Base-by-base conservation (phyloP, 2,113 vertebrate genomes). In the Asarcornis scutulata region DNA sequence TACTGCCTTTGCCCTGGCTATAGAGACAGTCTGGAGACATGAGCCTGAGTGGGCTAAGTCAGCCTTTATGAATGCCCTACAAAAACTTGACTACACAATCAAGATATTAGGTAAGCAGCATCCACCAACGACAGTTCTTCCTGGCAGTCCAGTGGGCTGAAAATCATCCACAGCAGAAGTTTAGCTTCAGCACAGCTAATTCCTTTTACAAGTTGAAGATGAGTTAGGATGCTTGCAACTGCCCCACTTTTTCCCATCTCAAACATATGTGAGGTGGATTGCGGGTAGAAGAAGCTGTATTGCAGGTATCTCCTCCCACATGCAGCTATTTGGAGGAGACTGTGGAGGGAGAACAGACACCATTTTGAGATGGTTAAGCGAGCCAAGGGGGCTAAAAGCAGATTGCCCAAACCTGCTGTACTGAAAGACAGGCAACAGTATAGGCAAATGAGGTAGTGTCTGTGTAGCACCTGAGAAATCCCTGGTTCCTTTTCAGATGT, bases 231-330 rank as follows among this genome's bases (percentile, higher is more conserved):
- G 67, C 36, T 69, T 69, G 62, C 4, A 1, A 12, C 55, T 44
- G 50, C 73, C 66, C 58, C 69, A 48, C 38, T 86, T 68, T 29
- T 92, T 63, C 53, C 58, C 0, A 0, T 76, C 84, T 87, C 48
- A 68, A 76, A 73, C 73, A 93, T 84, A 81, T 86, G 83, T 74
- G 83, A 83, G 60, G 80, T 66, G 36, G 83, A 93, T 75, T 16
- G 53, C 2, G 8, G 90, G 40, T 60, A 88, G 89, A 15, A 86
- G 77, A 91, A 94, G 75, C 86, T 92, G 64, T 76, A 59, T 21
- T 89, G 64, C 71, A 95, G 92, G 88, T 93, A 77, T 44, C 34
- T 93, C 72, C 73, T 93, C 92, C 94, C 76, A 91, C 75, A 44
- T 23, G 14, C 44, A 86, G 76, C 90, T 97, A 92, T 95, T 94